phyloP scores from a whole-genome alignment of 2,888 invertebrate species.

The Clivina fossor region DNA sequence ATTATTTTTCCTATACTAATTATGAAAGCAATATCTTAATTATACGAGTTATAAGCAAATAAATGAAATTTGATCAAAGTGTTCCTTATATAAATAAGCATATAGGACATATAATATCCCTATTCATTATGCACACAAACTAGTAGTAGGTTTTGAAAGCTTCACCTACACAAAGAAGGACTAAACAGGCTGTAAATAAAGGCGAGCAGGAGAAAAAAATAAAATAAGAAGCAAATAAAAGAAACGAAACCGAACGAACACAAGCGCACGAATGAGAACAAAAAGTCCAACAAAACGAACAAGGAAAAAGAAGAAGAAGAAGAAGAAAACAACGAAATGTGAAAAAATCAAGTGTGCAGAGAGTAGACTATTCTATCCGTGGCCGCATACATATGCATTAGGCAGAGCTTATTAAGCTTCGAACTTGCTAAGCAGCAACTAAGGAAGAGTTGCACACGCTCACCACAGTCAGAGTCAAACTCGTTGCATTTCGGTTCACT shows the following conservation, averaged over 20 bases:
- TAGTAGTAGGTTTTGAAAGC: no score
- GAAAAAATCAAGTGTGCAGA: no score
- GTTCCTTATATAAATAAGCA: no score
- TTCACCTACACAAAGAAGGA: slow-evolving; percentile 2
- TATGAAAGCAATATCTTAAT: no score
- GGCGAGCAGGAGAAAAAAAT: background rate
- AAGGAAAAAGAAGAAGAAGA: slow-evolving; percentile 1
- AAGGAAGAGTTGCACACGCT: background rate
- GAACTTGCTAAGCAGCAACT: background rate
- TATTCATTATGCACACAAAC: no score
- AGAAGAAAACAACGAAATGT: slow-evolving; percentile 4
- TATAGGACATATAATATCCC: no score
- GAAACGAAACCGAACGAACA: background rate
- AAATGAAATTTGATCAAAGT: no score
- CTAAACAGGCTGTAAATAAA: background rate
- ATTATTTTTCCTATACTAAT: no score
- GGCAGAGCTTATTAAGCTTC: slow-evolving; percentile 15
- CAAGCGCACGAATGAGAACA: background rate
- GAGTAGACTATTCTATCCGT: slow-evolving; percentile 3
- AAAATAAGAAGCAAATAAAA: slow-evolving; percentile 2
- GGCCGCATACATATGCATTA: slow-evolving; percentile 17
- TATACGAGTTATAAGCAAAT: no score
- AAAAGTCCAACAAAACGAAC: slow-evolving; percentile 2
- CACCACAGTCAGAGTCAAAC: background rate
- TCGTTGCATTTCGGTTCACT: no score